A percentile compares a stretch with the other conserved stretches of the same genome.
Evolutionary conservation across 1,140 invertebrate species (phyloP).

Genomic region (Drosophila simulans): DNA sequence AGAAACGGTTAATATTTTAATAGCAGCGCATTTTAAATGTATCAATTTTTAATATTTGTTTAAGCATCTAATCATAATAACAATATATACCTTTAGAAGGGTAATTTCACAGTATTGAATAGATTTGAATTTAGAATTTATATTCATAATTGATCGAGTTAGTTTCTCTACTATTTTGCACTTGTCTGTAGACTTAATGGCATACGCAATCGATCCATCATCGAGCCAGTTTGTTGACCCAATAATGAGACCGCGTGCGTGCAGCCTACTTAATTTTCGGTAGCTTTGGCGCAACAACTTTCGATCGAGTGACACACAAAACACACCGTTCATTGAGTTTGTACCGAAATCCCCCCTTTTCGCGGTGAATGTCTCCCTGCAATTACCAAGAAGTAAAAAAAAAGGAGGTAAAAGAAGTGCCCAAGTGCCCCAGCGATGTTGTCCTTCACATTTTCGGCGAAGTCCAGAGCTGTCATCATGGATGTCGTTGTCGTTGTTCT

Average conservation of each 20-base stretch:
- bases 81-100: too few relatives aligned
- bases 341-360: slow-evolving; percentile 25
- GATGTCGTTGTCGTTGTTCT: slow-evolving; percentile 38
- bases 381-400: slow-evolving; percentile 51
- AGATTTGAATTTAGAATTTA: not conserved
- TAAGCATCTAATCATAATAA: too few relatives aligned
- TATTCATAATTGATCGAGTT: not conserved
- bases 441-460: slow-evolving; percentile 70
- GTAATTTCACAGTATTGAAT: too few relatives aligned
- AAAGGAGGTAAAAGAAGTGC: not conserved
- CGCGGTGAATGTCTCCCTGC: slow-evolving; percentile 75
- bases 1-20: not conserved
- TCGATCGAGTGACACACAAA: slow-evolving; percentile 45
- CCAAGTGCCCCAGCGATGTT: slow-evolving; percentile 65
- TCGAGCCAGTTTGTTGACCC: slow-evolving; percentile 24
- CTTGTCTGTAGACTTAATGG: slow-evolving; percentile 4
- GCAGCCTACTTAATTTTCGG: slow-evolving; percentile 44
- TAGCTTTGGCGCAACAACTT: slow-evolving; percentile 34
- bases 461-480: slow-evolving; percentile 50
- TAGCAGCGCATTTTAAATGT: not conserved
- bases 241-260: slow-evolving; percentile 41
- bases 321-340: slow-evolving; percentile 30
- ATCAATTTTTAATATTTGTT: too few relatives aligned
- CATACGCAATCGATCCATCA: slow-evolving; percentile 29
- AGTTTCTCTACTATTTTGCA: not conserved